Evolutionary conservation across 2,888 invertebrate genomes (phyloP), one percentile per base, ranked within the genome.

Genomic region (Pachliopta kotzebuea): DNA sequence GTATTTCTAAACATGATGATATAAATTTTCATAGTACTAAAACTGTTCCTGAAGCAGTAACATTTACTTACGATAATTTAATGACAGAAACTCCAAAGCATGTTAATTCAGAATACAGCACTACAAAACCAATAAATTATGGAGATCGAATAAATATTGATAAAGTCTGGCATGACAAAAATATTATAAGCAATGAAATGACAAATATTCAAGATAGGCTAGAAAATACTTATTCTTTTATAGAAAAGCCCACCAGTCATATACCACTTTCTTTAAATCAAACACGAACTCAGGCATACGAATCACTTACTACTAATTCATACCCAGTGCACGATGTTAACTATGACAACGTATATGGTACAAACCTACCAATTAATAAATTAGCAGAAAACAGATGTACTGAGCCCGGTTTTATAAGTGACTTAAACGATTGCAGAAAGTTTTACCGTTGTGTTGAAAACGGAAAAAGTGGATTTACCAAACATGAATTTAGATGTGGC

Each of bases 401-500:
- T 60, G 74, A 75, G 66, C 94, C 93, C 76, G 95, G 95, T 17
- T 95, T 94, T 74, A 92, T 93, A 74, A 92, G 93, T 76, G 83
- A 74, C 60, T 58, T 72, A 66, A 74, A 85, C 24, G 90, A 95
- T 72, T 95, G 95, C 71, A 92, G 86, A 65, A 95, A 94, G 74
- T 95, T 95, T 82, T 94, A 94, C 71, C 89, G 95, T 69, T 95
- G 95, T 74, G 94, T 95, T 0, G 83, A 85, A 65, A 85, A 87
- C 67, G 90, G 90, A 18, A 78, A 75, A 67, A 84, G 86, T 63
- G 80, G 83, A 21, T 92, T 77, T 68, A 90, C 78, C 7, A 91
- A 86, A 72, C 92, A 92, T 69, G 92, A 93, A 69, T 94, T 93
- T 76, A 77, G 84, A 11, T 94, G 94, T 73, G 93, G 93, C 6